Evolutionary conservation across 2,888 invertebrate genomes (phyloP).

Genomic region (Mycalesis mineus): DNA sequence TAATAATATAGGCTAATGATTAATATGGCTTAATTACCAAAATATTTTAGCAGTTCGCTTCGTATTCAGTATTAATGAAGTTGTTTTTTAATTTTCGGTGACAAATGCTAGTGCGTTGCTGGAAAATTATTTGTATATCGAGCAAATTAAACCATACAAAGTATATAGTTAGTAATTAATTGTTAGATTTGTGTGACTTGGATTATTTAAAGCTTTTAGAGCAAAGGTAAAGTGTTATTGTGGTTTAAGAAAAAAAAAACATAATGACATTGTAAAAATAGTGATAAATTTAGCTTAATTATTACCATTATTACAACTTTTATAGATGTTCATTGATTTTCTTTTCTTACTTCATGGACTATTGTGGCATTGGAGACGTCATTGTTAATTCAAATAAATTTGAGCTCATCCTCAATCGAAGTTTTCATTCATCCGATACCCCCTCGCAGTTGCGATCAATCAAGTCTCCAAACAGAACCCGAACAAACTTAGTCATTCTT

Average conservation of each 20-base stretch:
- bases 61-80: conserved; percentile 72
- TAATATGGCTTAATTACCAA: conserved; percentile 73
- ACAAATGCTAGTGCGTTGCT: conserved; percentile 56
- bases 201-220: conserved; percentile 77
- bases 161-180: conserved; percentile 77
- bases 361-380: conserved; percentile 77
- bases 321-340: conserved; percentile 77
- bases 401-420: conserved; percentile 74
- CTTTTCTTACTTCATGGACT: conserved; percentile 74
- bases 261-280: conserved; percentile 79
- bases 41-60: conserved; percentile 69
- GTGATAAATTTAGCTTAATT: conserved; percentile 78
- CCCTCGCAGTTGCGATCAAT: conserved; percentile 34
- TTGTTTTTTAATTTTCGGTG: conserved; percentile 55
- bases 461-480: conserved; percentile 34
- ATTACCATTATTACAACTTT: conserved; percentile 77
- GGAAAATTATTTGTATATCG: conserved; percentile 73
- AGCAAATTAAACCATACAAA: conserved; percentile 75
- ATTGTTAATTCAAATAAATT: conserved; percentile 78
- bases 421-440: conserved; percentile 64
- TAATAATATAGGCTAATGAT: conserved; percentile 51
- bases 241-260: conserved; percentile 70
- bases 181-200: conserved; percentile 79
- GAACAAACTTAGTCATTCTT: conserved; percentile 27
- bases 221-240: conserved; percentile 76